A percentile compares a stretch with the other conserved stretches of the same genome.
These are phyloP conservation scores for Drosophila watanabei DNA, from an alignment of 1,140 invertebrate genomes.

Conservation along the genomic window DNA sequence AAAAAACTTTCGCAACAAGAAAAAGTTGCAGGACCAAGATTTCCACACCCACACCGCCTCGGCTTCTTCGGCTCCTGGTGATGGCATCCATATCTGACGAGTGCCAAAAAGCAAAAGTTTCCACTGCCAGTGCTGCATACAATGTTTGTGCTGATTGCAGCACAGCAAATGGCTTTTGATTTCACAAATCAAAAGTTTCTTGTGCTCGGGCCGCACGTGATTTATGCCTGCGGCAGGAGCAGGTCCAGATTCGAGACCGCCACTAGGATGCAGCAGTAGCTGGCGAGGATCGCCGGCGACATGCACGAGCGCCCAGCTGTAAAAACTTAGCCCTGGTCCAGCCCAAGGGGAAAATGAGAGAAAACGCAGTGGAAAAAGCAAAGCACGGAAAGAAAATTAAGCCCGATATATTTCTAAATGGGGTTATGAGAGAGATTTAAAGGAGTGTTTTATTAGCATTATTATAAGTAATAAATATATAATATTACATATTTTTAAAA, in stretches of 20 bases:
- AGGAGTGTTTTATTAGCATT: background rate
- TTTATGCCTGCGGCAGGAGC: slow-evolving; percentile 78
- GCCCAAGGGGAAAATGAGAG: slow-evolving; percentile 29
- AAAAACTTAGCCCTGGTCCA: slow-evolving; percentile 50
- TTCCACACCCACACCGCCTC: slow-evolving; percentile 22
- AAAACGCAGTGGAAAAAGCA: slow-evolving; percentile 17
- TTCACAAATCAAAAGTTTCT: slow-evolving; percentile 85
- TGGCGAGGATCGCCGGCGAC: slow-evolving; percentile 50
- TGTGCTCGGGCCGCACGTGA: slow-evolving; percentile 77
- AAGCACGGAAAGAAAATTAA: slow-evolving; percentile 7
- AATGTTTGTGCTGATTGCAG: slow-evolving; percentile 86
- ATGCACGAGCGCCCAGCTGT: slow-evolving; percentile 60
- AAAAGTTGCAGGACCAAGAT: slow-evolving; percentile 76
- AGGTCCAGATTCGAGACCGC: slow-evolving; percentile 35
- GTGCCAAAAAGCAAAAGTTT: slow-evolving; percentile 83
- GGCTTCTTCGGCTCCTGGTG: slow-evolving; percentile 40
- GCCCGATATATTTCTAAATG: background rate
- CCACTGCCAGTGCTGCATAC: slow-evolving; percentile 59
- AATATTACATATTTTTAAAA: background rate
- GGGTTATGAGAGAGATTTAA: too few species aligned
- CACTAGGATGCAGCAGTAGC: slow-evolving; percentile 12
- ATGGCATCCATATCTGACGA: slow-evolving; percentile 81
- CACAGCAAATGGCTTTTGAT: slow-evolving; percentile 85
- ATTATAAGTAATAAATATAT: background rate
- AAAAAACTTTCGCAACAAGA: slow-evolving; percentile 80